A percentile compares a stretch with the other conserved stretches of the same genome.
Conservation (phyloP, 2,797 vertebrate genomes). For the Oreochromis grahami region DNA sequence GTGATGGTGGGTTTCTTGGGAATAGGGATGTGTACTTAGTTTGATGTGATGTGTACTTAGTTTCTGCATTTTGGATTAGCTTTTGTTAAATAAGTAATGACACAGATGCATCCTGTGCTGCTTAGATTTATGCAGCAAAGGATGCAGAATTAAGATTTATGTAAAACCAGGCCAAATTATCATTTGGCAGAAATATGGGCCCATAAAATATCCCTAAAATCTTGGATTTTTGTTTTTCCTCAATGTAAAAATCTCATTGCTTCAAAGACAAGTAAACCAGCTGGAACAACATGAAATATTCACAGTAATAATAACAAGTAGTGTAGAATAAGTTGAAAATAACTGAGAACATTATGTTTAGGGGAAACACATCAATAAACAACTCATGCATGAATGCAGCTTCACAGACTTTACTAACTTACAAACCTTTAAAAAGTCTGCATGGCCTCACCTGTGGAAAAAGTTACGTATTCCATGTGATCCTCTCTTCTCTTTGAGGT, state of each 20-base stretch:
- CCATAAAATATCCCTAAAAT: neutral
- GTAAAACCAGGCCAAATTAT: neutral
- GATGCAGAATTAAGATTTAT: neutral
- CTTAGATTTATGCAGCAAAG: neutral
- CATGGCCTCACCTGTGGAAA: neutral
- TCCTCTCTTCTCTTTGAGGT: neutral
- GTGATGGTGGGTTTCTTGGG: too few relatives aligned
- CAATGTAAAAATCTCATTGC: neutral
- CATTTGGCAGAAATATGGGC: neutral
- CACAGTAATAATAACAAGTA: neutral
- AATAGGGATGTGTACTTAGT: too few relatives aligned
- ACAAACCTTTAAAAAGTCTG: neutral
- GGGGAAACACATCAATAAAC: neutral
- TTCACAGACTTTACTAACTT: neutral
- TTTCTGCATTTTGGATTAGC: neutral
- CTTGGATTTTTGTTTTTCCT: neutral
- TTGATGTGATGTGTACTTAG: neutral
- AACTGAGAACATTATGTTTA: neutral
- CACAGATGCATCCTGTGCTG: neutral
- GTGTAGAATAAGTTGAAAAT: fast-evolving
- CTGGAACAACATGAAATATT: neutral
- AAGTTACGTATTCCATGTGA: neutral
- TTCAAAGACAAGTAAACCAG: neutral
- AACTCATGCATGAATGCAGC: neutral
- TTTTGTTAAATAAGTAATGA: neutral